Base-by-base conservation (phyloP, 1,140 invertebrate species). In the Vollenhovia emeryi region DNA sequence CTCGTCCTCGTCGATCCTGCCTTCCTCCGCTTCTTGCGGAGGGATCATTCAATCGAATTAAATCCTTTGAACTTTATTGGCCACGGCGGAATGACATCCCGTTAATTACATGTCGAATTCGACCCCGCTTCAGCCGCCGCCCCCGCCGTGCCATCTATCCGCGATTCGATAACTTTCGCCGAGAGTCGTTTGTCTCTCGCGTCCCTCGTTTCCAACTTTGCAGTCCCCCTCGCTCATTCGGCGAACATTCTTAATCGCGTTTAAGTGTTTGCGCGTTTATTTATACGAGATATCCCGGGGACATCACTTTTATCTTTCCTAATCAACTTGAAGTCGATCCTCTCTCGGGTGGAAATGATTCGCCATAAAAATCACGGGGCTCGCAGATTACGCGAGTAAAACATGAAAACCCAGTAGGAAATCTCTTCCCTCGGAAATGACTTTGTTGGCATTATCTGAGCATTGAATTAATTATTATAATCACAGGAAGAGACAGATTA, bases 21-120 rank as follows among this genome's bases (percentile, higher is more conserved):
- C 85, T 82, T 59, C 71, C 80, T 59, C 9, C 9, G 24, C 21
- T 69, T 45, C 36, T 66, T 59, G 50, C 64, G 55, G n/a, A 82
- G 48, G 66, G 62, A 84, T 84, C 87, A 85, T 36, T 80, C 87
- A 66, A 85, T 66, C 85, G 87, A 69, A 87, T 90, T 85, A 87
- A 87, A 87, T 87, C 85, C 87, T 90, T 90, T 89, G 83, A 90
- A 89, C 85, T 87, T 86, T 85, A 85, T 88, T 82, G 78, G 73
- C 75, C 68, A 52, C 64, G 52, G 66, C 71, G 75, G 60, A 74
- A 84, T 86, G 89, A 91, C 90, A 71, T 90, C 85, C 45, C 84
- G 82, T 87, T 91, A 91, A 91, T 90, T 89, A 83, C 87, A 71
- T 57, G 69, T 85, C 69, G 55, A 85, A 85, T 87, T 88, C 59